A percentile compares a stretch with the other conserved stretches of the same genome.
Evolutionary conservation across 2,113 vertebrate species (phyloP).

Genomic region (Pedionomus torquatus): DNA sequence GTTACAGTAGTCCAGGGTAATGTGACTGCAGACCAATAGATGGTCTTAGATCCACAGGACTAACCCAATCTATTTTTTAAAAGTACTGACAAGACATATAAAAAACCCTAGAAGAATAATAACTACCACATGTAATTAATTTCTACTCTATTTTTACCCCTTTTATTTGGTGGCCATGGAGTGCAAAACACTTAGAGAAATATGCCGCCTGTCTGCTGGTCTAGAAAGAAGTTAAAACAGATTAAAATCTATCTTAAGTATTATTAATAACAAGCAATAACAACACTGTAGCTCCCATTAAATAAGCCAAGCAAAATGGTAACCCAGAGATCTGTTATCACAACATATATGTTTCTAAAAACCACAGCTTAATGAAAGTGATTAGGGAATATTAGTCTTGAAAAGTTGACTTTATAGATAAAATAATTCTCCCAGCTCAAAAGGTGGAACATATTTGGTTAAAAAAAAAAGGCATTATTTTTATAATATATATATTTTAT

Average conservation of each 20-base stretch:
- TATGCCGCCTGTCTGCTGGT: background rate
- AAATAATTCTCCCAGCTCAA: background rate
- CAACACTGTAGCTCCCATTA: background rate
- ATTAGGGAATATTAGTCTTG: background rate
- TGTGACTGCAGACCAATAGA: background rate
- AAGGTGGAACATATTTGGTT: background rate
- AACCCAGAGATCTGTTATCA: background rate
- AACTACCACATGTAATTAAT: background rate
- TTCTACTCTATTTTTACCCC: background rate
- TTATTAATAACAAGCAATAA: background rate
- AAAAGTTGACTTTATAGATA: background rate
- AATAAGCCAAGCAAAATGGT: background rate
- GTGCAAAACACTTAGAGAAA: background rate
- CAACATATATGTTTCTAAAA: background rate
- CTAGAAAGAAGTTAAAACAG: background rate
- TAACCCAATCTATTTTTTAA: conserved; percentile 4
- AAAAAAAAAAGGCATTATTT: background rate
- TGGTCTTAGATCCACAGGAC: conserved; percentile 1
- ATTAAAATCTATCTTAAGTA: conserved; percentile 12
- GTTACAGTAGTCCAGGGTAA: conserved; percentile 2
- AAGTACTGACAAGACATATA: conserved; percentile 14
- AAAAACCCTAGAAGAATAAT: background rate
- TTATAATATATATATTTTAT: background rate
- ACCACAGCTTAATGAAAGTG: background rate
- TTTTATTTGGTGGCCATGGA: background rate